Evolutionary conservation across 2,797 vertebrate genomes (phyloP), one percentile per base, ranked within the genome.

Genomic region (Pelobates cultripes): DNA sequence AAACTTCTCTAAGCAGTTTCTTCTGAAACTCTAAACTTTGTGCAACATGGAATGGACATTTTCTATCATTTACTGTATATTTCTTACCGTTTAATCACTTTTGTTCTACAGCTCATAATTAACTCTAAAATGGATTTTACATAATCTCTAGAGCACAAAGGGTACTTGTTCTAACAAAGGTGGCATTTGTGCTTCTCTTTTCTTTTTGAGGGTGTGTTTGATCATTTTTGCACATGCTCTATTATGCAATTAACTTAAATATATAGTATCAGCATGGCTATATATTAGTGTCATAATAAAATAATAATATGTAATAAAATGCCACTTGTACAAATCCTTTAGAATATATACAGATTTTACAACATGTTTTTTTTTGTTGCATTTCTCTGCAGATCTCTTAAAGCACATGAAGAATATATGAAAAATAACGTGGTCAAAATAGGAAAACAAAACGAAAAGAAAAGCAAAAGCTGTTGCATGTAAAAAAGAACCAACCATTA

Each of bases 391-490:
- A 95, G 94, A 87, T 83, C 86, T 45, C 88, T 95, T 71, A 91
- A 87, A 88, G 43, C 0, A 74, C 88, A 70, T 28, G 93, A 94
- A 70, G 91, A 92, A 41, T 73, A 73, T 41, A 4, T 91, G 55
- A 93, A 87, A 87, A 76, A 14, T 3, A 85, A 87, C 0, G 47
- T 85, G 85, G 83, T 85, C 77, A 85, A 88, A 6, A 60, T 81
- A 70, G 72, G 79, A 2, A 12, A 76, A 40, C 70, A 3, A 70
- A 53, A 80, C 0, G 70, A 64, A 15, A 90, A 87, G 86, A 91
- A 89, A 87, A 92, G 85, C 85, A 83, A 77, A 1, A 15, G 87
- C 43, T 94, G 94, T 77, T 95, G 94, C 79, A 85, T 42, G 17
- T 93, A 89, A 91, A 4, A 5, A 42, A 14, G 3, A n/a, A 64